These are phyloP conservation scores for Drosophila varians DNA, from an alignment of 1,140 invertebrate species.

Conservation along the genomic window DNA sequence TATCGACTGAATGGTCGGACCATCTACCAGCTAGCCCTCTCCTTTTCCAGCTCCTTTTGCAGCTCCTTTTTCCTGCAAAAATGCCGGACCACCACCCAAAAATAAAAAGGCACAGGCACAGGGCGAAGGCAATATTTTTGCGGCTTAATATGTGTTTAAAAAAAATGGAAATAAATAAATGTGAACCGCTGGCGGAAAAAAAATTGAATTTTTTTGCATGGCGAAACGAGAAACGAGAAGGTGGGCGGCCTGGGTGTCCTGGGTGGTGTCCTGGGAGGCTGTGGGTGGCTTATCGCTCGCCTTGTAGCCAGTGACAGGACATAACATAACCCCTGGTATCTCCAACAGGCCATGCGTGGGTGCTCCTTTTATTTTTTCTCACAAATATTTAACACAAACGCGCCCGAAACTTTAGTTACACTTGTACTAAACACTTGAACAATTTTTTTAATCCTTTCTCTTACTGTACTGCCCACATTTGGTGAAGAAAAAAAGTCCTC, in stretches of 20 bases:
- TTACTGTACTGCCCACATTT: too few relatives aligned
- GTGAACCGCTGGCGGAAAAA: slow-evolving; percentile 50
- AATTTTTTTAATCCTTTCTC: too few relatives aligned
- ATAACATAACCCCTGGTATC: slow-evolving; percentile 78
- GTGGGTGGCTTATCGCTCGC: slow-evolving; percentile 44
- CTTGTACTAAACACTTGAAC: too few relatives aligned
- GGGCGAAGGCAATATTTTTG: slow-evolving; percentile 70
- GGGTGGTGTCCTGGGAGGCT: background rate
- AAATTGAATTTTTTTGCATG: slow-evolving; percentile 33
- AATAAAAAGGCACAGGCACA: slow-evolving; percentile 5
- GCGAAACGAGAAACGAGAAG: background rate
- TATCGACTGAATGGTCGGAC: slow-evolving; percentile 78
- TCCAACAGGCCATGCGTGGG: slow-evolving; percentile 68
- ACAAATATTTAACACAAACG: background rate
- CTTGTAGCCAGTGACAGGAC: slow-evolving; percentile 79
- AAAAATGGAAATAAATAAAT: slow-evolving; percentile 47
- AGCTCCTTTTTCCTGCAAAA: slow-evolving; percentile 30
- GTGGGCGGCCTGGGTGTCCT: background rate
- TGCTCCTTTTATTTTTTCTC: slow-evolving; percentile 10
- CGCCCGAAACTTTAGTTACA: background rate
- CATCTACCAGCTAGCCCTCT: slow-evolving; percentile 56
- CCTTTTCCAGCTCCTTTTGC: background rate
- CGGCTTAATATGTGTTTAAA: slow-evolving; percentile 75
- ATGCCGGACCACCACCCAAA: slow-evolving; percentile 25
- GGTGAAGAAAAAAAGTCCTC: too few relatives aligned